Percentiles rank a stretch among this genome's conserved stretches.
These are phyloP conservation scores for Drosophila macrospina DNA, from an alignment of 2,888 invertebrate genomes.

Conservation along the genomic window DNA sequence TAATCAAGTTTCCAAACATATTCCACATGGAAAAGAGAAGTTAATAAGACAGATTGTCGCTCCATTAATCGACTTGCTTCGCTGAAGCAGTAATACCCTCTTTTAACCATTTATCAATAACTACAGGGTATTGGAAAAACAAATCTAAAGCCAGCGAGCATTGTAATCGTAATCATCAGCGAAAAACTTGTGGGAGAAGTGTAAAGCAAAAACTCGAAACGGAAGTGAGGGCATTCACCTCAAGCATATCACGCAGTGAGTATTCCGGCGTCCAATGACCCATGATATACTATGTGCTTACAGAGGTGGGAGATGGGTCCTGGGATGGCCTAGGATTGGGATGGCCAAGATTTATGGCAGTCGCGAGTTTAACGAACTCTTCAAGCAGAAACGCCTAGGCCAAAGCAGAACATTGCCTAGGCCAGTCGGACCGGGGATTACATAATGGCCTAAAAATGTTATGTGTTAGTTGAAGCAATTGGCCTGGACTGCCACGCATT, in stretches of 20 bases:
- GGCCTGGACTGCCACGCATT: slow-evolving; percentile 17
- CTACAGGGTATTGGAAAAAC: slow-evolving; percentile 13
- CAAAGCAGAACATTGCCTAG: slow-evolving; percentile 13
- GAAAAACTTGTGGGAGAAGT: slow-evolving; percentile 11
- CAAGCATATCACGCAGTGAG: slow-evolving; percentile 48
- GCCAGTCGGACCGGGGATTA: slow-evolving; percentile 41
- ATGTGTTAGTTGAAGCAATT: slow-evolving; percentile 42
- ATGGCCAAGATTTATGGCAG: slow-evolving; percentile 63
- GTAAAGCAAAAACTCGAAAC: slow-evolving; percentile 9
- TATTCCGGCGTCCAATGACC: slow-evolving; percentile 54
- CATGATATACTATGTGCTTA: slow-evolving; percentile 25
- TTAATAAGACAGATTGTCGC: too few relatives aligned
- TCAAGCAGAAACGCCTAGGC: slow-evolving; percentile 38
- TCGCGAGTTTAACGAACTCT: slow-evolving; percentile 69
- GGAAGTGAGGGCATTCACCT: slow-evolving; percentile 67
- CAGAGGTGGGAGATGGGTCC: slow-evolving; percentile 13
- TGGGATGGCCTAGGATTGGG: slow-evolving; percentile 38
- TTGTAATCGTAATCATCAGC: slow-evolving; percentile 51
- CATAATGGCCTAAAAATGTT: slow-evolving; percentile 53
- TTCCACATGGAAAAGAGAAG: too few relatives aligned
- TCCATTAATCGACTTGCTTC: too few relatives aligned
- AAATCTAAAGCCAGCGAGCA: slow-evolving; percentile 5
- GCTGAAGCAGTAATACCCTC: too few relatives aligned
- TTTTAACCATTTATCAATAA: not conserved
- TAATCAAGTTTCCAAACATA: too few relatives aligned